Conservation (phyloP, 2,113 vertebrate genomes). For the Kryptolebias marmoratus region DNA sequence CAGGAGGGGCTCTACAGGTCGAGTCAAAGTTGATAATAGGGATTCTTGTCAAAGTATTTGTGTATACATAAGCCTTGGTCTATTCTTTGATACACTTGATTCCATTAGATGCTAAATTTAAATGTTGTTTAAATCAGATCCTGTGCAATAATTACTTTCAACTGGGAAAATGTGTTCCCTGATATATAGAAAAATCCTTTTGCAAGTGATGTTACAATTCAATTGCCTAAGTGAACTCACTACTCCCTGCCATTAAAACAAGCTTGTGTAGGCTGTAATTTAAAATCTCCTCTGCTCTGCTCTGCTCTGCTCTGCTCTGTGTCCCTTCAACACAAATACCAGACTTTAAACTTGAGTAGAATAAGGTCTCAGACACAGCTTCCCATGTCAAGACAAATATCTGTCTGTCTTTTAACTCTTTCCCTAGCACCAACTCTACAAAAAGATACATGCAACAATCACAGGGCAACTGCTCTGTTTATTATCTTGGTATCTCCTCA, state of each 20-base stretch:
- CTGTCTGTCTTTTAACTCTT: constrained; percentile 15
- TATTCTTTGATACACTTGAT: neutral
- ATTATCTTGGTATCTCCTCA: neutral
- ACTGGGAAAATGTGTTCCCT: neutral
- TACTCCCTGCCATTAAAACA: neutral
- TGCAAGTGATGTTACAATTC: neutral
- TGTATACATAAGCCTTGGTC: too few relatives aligned
- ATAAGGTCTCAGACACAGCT: constrained; percentile 5
- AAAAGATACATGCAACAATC: too few relatives aligned
- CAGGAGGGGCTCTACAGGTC: too few relatives aligned
- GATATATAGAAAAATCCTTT: constrained; percentile 8
- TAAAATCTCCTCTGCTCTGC: constrained; percentile 13
- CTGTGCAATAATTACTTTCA: neutral
- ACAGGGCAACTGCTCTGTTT: neutral
- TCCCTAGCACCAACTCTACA: too few relatives aligned
- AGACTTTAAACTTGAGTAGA: constrained; percentile 12
- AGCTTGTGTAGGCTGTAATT: constrained; percentile 19
- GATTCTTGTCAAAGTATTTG: too few relatives aligned
- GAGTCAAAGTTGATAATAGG: too few relatives aligned
- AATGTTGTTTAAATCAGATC: constrained; percentile 29
- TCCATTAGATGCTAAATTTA: neutral
- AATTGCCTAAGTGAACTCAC: constrained; percentile 2
- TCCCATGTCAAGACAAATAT: constrained; percentile 13
- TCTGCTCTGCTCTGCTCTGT: constrained; percentile 4
- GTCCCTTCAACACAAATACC: constrained; percentile 8